These are phyloP conservation scores for Misgurnus mizolepis DNA, from an alignment of 2,113 vertebrate species.

Conservation along the genomic window DNA sequence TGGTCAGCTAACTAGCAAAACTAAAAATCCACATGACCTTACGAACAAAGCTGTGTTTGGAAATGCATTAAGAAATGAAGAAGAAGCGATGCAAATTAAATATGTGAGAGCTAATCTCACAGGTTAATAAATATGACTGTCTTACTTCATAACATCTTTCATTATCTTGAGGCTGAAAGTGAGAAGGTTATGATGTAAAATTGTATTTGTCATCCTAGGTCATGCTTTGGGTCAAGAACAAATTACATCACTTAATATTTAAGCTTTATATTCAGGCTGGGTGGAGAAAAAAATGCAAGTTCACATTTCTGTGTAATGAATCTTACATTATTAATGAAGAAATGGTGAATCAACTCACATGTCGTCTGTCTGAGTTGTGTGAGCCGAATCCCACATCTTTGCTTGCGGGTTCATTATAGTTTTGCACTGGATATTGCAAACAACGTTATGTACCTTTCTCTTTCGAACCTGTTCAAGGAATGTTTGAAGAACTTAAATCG, in stretches of 20 bases:
- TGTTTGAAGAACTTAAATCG: slow-evolving; percentile 16
- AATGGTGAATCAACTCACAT: slow-evolving; percentile 72
- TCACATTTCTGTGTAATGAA: slow-evolving; percentile 78
- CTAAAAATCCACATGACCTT: slow-evolving; percentile 47
- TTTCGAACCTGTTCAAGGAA: slow-evolving; percentile 1
- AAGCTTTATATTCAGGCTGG: slow-evolving; percentile 70
- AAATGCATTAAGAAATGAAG: slow-evolving; percentile 53
- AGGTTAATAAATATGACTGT: slow-evolving; percentile 74
- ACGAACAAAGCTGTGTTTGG: slow-evolving; percentile 48
- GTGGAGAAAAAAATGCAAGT: slow-evolving; percentile 68
- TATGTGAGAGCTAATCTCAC: slow-evolving; percentile 68
- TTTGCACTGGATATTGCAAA: slow-evolving; percentile 38
- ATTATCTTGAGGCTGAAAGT: slow-evolving; percentile 65
- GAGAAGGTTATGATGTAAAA: slow-evolving; percentile 67
- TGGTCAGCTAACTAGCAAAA: slow-evolving; percentile 20
- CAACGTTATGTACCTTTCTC: slow-evolving; percentile 6
- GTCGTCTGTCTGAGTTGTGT: slow-evolving; percentile 57
- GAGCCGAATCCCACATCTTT: slow-evolving; percentile 64
- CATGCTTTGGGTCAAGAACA: slow-evolving; percentile 73
- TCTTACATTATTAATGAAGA: slow-evolving; percentile 79
- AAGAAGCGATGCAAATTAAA: slow-evolving; percentile 51
- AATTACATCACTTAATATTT: slow-evolving; percentile 74
- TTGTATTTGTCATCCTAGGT: slow-evolving; percentile 72
- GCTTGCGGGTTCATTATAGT: slow-evolving; percentile 68
- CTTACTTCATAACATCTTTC: slow-evolving; percentile 60